A percentile compares a stretch with the other conserved stretches of the same genome.
phyloP scores from a whole-genome alignment of 1,140 invertebrate genomes.

The Drosophila erecta region DNA sequence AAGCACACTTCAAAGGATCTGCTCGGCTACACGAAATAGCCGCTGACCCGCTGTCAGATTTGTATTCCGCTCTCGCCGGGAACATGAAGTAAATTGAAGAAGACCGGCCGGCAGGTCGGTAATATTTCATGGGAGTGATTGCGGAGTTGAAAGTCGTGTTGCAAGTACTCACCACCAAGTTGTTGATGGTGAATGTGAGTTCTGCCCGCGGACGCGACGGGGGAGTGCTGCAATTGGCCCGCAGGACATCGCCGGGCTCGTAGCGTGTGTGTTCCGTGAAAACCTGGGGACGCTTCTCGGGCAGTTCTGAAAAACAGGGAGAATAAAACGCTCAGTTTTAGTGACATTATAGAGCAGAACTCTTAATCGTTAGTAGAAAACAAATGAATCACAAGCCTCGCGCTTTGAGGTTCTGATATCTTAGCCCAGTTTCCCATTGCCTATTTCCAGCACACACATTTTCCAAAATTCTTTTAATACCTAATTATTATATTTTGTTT shows the following conservation, averaged over 20 bases:
- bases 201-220: slow-evolving; percentile 88
- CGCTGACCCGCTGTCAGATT: slow-evolving; percentile 72
- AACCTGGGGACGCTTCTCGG: slow-evolving; percentile 86
- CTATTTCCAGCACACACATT: no score
- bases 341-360: no score
- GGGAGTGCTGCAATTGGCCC: slow-evolving; percentile 89
- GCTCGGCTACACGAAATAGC: slow-evolving; percentile 52
- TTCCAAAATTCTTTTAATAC: not conserved
- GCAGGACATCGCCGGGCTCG: slow-evolving; percentile 88
- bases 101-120: slow-evolving; percentile 21
- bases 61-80: slow-evolving; percentile 27
- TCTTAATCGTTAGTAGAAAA: no score
- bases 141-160: slow-evolving; percentile 3
- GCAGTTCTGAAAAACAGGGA: slow-evolving; percentile 86
- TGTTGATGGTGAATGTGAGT: slow-evolving; percentile 91
- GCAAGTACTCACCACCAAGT: slow-evolving; percentile 88
- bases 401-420: no score
- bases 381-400: no score
- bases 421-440: no score
- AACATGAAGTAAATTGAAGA: slow-evolving; percentile 49
- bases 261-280: slow-evolving; percentile 88
- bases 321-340: not conserved
- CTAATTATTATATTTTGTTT: no score
- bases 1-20: slow-evolving; percentile 61
- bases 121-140: slow-evolving; percentile 48